These are phyloP conservation scores for Saturnia pavonia DNA, from an alignment of 2,888 invertebrate genomes.

Conservation along the genomic window DNA sequence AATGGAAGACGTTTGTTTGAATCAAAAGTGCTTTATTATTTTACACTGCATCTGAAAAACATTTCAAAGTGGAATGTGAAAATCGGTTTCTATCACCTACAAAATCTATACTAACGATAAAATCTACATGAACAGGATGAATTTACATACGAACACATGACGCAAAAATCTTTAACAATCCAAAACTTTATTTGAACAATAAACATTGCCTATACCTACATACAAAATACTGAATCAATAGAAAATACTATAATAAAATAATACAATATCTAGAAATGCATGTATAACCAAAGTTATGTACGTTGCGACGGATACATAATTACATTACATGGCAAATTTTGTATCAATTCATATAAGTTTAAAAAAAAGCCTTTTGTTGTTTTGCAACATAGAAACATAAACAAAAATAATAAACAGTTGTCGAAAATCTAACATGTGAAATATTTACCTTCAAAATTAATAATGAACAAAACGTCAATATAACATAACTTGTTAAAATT, in stretches of 20 bases:
- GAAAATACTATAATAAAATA: neutral
- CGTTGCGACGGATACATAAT: neutral
- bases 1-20: constrained; percentile 76
- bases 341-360: neutral
- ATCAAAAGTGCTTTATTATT: constrained; percentile 48
- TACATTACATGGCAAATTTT: neutral
- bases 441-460: neutral
- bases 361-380: neutral
- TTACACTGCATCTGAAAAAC: constrained; percentile 34
- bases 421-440: neutral
- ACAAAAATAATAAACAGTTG: neutral
- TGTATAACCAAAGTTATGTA: neutral
- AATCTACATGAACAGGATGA: constrained; percentile 43
- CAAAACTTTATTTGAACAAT: constrained; percentile 19
- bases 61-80: constrained; percentile 58
- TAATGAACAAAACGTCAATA: neutral
- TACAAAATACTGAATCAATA: constrained; percentile 6
- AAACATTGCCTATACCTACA: constrained; percentile 5
- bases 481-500: constrained; percentile 34
- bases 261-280: neutral
- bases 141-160: constrained; percentile 61
- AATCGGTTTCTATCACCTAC: constrained; percentile 15
- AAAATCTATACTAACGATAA: constrained; percentile 23
- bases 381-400: neutral
- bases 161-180: constrained; percentile 26